These are phyloP conservation scores for Prunella fulvescens DNA, from an alignment of 2,113 vertebrate species.

Conservation along the genomic window DNA sequence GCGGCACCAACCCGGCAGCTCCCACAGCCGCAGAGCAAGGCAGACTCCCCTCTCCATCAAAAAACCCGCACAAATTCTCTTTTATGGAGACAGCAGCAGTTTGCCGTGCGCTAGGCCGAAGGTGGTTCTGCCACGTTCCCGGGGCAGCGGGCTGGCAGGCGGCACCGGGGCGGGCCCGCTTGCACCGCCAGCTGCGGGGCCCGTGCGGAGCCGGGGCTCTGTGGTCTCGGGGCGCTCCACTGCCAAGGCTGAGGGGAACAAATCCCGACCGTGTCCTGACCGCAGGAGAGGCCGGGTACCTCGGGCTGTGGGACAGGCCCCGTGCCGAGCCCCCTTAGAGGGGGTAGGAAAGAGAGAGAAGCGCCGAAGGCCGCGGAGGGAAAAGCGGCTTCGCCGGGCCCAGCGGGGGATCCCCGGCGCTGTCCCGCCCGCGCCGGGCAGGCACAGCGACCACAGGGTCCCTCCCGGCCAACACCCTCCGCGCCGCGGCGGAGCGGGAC, in stretches of 20 bases:
- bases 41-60: neutral
- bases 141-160: neutral
- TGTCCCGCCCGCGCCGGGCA: too few species aligned
- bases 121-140: neutral
- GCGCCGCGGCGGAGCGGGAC: too few species aligned
- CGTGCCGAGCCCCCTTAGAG: too few species aligned
- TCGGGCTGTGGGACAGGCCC: neutral
- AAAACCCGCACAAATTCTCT: fast-evolving
- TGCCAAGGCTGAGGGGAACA: neutral
- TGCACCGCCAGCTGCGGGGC: neutral
- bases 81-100: neutral
- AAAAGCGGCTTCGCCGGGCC: neutral
- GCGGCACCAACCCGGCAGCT: neutral
- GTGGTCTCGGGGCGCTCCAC: neutral
- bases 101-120: fast-evolving
- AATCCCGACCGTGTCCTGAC: fast-evolving
- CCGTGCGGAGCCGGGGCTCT: fast-evolving
- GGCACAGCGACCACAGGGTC: fast-evolving
- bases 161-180: fast-evolving
- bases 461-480: too few species aligned
- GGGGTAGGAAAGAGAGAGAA: neutral
- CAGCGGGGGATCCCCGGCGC: too few species aligned
- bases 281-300: fast-evolving
- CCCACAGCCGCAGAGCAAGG: neutral
- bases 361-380: neutral